phyloP scores from a whole-genome alignment of 2,888 invertebrate genomes.

The Xylophagus ater region DNA sequence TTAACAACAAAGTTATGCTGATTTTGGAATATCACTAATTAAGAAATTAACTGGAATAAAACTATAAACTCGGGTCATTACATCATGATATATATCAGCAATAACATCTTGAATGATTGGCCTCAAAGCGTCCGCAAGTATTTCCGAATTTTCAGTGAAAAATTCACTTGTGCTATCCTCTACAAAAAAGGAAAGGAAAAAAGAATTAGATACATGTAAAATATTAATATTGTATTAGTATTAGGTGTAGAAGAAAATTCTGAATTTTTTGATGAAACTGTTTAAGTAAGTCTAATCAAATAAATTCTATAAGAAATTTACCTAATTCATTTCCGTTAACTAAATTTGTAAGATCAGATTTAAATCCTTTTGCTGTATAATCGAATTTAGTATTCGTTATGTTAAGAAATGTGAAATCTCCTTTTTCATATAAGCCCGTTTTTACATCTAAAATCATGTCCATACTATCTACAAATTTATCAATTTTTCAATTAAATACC shows the following conservation, averaged over 20 bases:
- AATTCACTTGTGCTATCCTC: conserved; percentile 67
- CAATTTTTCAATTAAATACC: too few relatives aligned
- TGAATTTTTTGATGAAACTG: too few relatives aligned
- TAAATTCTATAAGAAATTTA: conserved; percentile 34
- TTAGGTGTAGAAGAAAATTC: too few relatives aligned
- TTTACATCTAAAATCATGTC: conserved; percentile 55
- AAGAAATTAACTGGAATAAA: conserved; percentile 59
- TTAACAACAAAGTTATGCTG: conserved; percentile 33
- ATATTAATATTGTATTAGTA: too few relatives aligned
- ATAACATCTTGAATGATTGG: conserved; percentile 59
- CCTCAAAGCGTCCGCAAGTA: conserved; percentile 57
- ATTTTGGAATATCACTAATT: conserved; percentile 48
- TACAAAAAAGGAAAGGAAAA: conserved; percentile 38
- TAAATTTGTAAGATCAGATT: conserved; percentile 56
- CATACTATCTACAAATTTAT: conserved; percentile 52
- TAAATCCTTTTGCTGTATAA: conserved; percentile 54
- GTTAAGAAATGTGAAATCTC: conserved; percentile 56
- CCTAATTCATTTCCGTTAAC: conserved; percentile 63
- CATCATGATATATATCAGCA: conserved; percentile 55
- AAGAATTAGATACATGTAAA: too few relatives aligned
- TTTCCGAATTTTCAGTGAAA: conserved; percentile 62
- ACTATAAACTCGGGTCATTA: conserved; percentile 55
- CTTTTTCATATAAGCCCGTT: conserved; percentile 51
- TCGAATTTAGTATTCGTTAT: conserved; percentile 55
- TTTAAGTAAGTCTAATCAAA: too few relatives aligned